Base-by-base conservation (phyloP, 2,888 invertebrate genomes). In the Syrphus vitripennis region DNA sequence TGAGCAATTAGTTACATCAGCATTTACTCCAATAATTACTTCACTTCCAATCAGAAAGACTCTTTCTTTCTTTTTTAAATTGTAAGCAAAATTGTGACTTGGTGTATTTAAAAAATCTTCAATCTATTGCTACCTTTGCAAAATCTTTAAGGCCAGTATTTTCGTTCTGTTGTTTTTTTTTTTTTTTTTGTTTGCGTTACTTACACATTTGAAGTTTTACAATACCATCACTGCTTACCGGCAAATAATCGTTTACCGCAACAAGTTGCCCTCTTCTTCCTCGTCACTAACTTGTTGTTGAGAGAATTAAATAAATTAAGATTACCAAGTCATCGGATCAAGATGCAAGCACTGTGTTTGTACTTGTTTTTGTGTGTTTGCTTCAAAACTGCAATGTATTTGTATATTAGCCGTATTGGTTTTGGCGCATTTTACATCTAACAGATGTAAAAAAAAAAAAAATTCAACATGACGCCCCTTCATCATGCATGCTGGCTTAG, bases 281-380 rank as follows among this genome's bases (percentile, higher is more conserved):
- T 61, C 84, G 0, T 55, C 45, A 10, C 57, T 61, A 29, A 42
- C 67, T 37, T 63, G 19, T 31, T 12, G 63, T 55, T 26, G 19
- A 55, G 24, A 45, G 57, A 81, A 81, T 76, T 81, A 72, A 84
- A 86, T 86, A 86, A 86, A 86, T 86, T 86, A 81, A 81, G 77
- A 81, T 86, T 67, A 81, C 84, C 61, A 69, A 86, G 82, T 70
- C 72, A 82, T 65, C 45, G 19, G 82, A 86, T 86, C 86, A 86
- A 86, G 86, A 67, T 50, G 21, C 65, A 65, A 40, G n/a, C 42
- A 29, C 55, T 14, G 16, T 31, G 21, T 59, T 34, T 19, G n/a
- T 34, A 19, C 57, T 69, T 69, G 45, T 70, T 37, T 75, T 37
- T 31, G 53, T 45, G 5, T 42, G 10, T 26, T n/a, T 42, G n/a